A percentile compares a stretch with the other conserved stretches of the same genome.
Conservation (phyloP, 1,140 invertebrate genomes). For the Panagrolaimus sp. region DNA sequence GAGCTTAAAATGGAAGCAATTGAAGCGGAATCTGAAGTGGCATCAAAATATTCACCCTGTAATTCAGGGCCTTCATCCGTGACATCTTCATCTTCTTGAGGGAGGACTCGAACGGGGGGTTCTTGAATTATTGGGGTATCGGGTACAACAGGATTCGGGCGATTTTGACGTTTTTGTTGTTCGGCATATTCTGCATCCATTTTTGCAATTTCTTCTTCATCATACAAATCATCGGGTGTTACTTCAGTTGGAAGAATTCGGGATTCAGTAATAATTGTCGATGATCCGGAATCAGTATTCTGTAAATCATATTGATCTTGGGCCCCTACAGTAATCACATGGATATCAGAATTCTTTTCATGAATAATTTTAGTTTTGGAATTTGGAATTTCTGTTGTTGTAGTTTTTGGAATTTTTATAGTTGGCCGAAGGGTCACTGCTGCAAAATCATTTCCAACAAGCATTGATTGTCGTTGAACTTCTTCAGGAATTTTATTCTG, state of each 20-base stretch:
- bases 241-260: too few species aligned
- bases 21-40: background rate
- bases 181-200: slow-evolving; percentile 11
- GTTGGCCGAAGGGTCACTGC: background rate
- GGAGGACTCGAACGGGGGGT: background rate
- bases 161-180: slow-evolving; percentile 1
- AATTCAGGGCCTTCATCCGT: background rate
- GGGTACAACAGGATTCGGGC: background rate
- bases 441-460: background rate
- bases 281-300: background rate
- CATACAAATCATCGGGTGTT: slow-evolving; percentile 2
- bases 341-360: background rate
- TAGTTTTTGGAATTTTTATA: background rate
- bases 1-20: background rate
- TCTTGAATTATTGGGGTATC: background rate
- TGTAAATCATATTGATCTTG: slow-evolving; percentile 10
- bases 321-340: background rate
- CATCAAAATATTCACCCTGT: slow-evolving; percentile 3
- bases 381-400: background rate
- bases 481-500: background rate
- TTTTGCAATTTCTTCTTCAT: background rate
- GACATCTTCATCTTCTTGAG: background rate
- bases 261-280: too few species aligned
- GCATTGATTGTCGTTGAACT: background rate
- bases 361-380: background rate